Percentiles rank a stretch among this genome's conserved stretches.
Evolutionary conservation across 64 coral and sea anemone genomes (phyloP).

Genomic region (Dendronephthya gigantea): DNA sequence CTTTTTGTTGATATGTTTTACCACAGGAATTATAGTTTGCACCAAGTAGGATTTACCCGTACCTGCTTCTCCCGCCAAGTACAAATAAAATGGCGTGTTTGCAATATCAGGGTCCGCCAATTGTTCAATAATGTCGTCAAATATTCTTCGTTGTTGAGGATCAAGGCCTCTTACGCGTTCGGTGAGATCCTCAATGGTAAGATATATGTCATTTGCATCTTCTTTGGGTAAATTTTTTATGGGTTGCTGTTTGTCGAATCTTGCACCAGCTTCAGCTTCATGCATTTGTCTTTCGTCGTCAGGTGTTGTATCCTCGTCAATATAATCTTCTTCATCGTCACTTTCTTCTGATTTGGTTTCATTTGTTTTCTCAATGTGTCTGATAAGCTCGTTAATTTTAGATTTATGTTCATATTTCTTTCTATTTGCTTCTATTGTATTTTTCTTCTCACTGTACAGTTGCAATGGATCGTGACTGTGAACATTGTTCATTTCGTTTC

Average conservation of each 20-base stretch:
- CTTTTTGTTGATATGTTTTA: slow-evolving; percentile 10
- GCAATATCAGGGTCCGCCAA: neutral
- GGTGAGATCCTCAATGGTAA: neutral
- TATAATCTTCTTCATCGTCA: neutral
- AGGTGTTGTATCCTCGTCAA: slow-evolving; percentile 7
- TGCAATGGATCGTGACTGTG: neutral
- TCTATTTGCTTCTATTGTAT: slow-evolving; percentile 4
- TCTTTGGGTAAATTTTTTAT: neutral
- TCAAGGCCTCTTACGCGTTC: neutral
- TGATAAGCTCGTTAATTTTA: slow-evolving; percentile 7
- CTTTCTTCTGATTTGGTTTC: neutral
- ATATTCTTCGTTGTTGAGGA: neutral
- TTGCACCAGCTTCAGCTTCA: neutral
- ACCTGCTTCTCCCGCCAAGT: neutral
- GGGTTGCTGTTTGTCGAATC: neutral
- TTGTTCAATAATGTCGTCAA: slow-evolving; percentile 1
- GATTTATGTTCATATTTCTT: slow-evolving; percentile 9
- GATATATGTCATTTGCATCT: slow-evolving; percentile 2
- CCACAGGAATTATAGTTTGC: neutral
- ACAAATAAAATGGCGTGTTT: neutral
- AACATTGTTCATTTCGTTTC: slow-evolving; percentile 1
- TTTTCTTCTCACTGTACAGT: neutral
- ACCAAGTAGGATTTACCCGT: slow-evolving; percentile 8
- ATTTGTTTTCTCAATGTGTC: neutral
- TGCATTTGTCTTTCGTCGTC: neutral